phyloP scores from a whole-genome alignment of 2,888 invertebrate genomes.

The Drosophila picticornis region DNA sequence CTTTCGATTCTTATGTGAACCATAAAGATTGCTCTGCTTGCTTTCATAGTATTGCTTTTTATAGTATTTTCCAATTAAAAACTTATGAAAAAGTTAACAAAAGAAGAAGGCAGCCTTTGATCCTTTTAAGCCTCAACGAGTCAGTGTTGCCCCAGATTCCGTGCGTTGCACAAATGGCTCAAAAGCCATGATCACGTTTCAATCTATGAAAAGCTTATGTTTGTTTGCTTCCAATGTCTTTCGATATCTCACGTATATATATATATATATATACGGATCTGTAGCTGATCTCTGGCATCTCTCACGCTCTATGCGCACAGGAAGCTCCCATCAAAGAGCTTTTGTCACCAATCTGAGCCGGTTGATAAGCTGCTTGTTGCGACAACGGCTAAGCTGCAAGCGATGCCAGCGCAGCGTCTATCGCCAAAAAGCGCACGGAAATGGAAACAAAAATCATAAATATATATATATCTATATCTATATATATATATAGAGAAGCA shows the following conservation, averaged over 20 bases:
- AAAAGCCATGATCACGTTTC: not conserved
- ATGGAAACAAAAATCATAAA: not conserved
- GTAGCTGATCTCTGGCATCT: not conserved
- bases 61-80: not conserved
- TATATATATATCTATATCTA: not conserved
- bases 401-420: not conserved
- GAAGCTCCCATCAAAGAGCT: not conserved
- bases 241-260: not conserved
- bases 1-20: not conserved
- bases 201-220: not conserved
- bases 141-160: not conserved
- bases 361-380: slow-evolving; percentile 74
- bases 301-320: not conserved
- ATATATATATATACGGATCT: not conserved
- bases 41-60: not conserved
- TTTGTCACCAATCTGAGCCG: slow-evolving; percentile 26
- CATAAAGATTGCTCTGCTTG: not conserved
- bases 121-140: not conserved
- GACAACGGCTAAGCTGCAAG: slow-evolving; percentile 63
- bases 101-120: too few relatives aligned
- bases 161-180: too few relatives aligned
- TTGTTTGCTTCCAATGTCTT: not conserved
- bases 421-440: not conserved
- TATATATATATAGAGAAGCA: not conserved
- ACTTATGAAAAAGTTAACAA: not conserved